Base-by-base conservation (phyloP, 1,140 invertebrate genomes). In the Forficula auricularia region DNA sequence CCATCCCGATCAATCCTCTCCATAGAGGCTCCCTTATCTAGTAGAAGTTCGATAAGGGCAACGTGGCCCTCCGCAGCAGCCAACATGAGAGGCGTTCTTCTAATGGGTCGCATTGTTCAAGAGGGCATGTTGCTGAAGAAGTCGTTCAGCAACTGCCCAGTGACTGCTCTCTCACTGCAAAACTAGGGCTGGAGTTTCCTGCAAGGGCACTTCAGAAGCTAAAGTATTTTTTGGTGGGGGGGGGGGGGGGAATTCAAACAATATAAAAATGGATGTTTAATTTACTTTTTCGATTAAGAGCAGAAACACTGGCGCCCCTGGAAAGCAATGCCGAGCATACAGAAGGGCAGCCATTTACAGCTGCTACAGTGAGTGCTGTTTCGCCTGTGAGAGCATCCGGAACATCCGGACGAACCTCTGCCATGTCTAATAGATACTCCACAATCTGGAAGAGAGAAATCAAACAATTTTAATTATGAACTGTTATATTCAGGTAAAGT, bases 61-160 rank as follows among this genome's bases (percentile, higher is more conserved):
- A 82, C 70, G 55, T 96, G 88, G 0, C 91, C 91, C 61, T 94
- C 87, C 18, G 79, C 75, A 0, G 91, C 84, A 2, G 91, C 90
- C 9, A 94, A 63, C 69, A 94, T 92, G 6, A 96, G 59, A 1
- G 83, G 66, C 1, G 82, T 85, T 42, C 79, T 66, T 14, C 78
- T 79, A 42, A 67, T 61, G 31, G 66, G 60, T 82, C 75, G 2
- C 70, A 66, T 52, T 77, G 74, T 48, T 84, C 80, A 7, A 79
- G 60, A 45, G 71, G 63, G 62, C 54, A 19, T 48, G 44, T 44
- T 73, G 71, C 52, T 83, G 77, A 7, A 84, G 56, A 14, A 86
- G 61, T 43, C 77, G 66, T 58, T 85, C 68, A 50, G 76, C 79
- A 3, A 91, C 74, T 37, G 84, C 81, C 72, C 84, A 87, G 54